Evolutionary conservation across 1,140 invertebrate genomes (phyloP).

Genomic region (Zaprionus lachaisei): DNA sequence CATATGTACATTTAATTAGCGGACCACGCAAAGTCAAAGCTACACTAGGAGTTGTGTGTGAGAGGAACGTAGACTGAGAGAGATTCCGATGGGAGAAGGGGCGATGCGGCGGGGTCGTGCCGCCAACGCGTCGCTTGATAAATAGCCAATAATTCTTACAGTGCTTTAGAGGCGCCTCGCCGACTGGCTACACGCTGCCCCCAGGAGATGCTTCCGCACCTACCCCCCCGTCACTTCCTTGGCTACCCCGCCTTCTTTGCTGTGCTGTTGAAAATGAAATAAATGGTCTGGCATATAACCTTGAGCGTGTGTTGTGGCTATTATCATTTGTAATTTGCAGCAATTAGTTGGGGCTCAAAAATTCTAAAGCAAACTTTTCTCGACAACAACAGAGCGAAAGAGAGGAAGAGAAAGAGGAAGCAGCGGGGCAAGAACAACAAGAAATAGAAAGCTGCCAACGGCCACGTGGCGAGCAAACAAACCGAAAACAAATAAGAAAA

Average conservation of each 20-base stretch:
- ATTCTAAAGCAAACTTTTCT: slow-evolving; percentile 82
- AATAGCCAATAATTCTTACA: slow-evolving; percentile 81
- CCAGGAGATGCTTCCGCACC: slow-evolving; percentile 9
- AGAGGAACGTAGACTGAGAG: slow-evolving; percentile 32
- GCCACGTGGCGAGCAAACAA: slow-evolving; percentile 50
- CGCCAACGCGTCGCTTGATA: slow-evolving; percentile 72
- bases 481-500: slow-evolving; percentile 54
- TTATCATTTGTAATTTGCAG: slow-evolving; percentile 83
- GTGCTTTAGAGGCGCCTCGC: slow-evolving; percentile 56
- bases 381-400: slow-evolving; percentile 53
- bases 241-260: not conserved
- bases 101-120: not conserved
- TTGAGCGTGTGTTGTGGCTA: slow-evolving; percentile 83
- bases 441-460: slow-evolving; percentile 45
- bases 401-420: not conserved
- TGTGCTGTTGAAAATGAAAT: slow-evolving; percentile 70
- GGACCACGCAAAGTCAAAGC: slow-evolving; percentile 64
- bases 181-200: slow-evolving; percentile 17
- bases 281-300: slow-evolving; percentile 78
- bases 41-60: not conserved
- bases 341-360: slow-evolving; percentile 82
- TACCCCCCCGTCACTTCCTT: not conserved
- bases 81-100: not conserved
- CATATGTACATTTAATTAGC: slow-evolving; percentile 78
- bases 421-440: slow-evolving; percentile 32